Conservation (phyloP, 2,888 invertebrate species). For the Athripsodes cinereus region DNA sequence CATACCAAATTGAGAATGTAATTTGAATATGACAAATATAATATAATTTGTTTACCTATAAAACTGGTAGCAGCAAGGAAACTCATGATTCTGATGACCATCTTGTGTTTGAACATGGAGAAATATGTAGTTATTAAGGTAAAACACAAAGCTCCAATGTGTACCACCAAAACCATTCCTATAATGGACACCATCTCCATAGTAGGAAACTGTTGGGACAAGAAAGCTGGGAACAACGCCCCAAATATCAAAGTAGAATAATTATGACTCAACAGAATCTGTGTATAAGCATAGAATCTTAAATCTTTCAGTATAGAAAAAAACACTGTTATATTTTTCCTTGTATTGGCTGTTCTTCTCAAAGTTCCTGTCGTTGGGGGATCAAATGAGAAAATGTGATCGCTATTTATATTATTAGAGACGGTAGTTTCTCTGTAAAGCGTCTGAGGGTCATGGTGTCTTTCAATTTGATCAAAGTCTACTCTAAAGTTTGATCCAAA, state of each 20-base stretch:
- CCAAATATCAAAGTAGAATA: conserved; percentile 49
- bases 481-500: conserved; percentile 38
- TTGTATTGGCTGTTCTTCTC: conserved; percentile 41
- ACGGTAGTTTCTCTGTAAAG: conserved; percentile 52
- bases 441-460: conserved; percentile 43
- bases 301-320: conserved; percentile 41
- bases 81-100: conserved; percentile 43
- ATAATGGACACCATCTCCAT: conserved; percentile 46
- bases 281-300: conserved; percentile 51
- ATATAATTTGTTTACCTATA: conserved; percentile 41
- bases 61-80: conserved; percentile 50
- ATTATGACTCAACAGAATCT: conserved; percentile 49
- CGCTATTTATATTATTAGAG: conserved; percentile 39
- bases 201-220: conserved; percentile 43
- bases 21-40: neutral
- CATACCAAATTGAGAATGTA: too few species aligned
- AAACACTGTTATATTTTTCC: conserved; percentile 44
- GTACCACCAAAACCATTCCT: conserved; percentile 37
- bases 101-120: conserved; percentile 41
- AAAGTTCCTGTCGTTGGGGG: conserved; percentile 37
- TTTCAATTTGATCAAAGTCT: conserved; percentile 44
- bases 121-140: conserved; percentile 42
- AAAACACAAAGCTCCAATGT: conserved; percentile 43
- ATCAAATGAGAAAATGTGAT: conserved; percentile 36
- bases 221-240: conserved; percentile 47